Conservation (phyloP, 1,140 invertebrate genomes). For the Sycophaga agraensis region DNA sequence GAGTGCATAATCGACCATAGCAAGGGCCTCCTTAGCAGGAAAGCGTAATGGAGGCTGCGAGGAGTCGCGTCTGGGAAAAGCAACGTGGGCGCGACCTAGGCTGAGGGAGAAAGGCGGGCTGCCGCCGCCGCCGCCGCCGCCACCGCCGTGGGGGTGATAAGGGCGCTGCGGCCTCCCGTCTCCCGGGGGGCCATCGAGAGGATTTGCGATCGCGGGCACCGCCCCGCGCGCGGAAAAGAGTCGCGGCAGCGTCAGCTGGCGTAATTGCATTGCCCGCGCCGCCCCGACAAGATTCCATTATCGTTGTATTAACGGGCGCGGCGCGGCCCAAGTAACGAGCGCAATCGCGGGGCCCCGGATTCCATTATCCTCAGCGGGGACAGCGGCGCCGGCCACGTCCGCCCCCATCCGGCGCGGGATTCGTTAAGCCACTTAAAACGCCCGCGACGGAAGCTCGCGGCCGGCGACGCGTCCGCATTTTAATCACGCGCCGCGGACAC, state of each 20-base stretch:
- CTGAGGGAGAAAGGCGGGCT: not conserved
- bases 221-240: too few species aligned
- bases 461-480: constrained; percentile 6
- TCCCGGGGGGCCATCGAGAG: too few species aligned
- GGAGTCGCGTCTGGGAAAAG: too few species aligned
- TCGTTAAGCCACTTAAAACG: constrained; percentile 26
- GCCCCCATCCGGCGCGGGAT: constrained; percentile 7
- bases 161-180: too few species aligned
- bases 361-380: too few species aligned
- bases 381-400: not conserved
- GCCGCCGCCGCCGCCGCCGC: not conserved
- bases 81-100: too few species aligned
- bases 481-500: constrained; percentile 11
- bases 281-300: constrained; percentile 33
- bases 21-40: too few species aligned
- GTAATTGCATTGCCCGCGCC: not conserved
- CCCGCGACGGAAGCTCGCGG: not conserved
- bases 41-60: too few species aligned
- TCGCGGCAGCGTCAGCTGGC: too few species aligned
- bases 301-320: constrained; percentile 33
- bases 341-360: constrained; percentile 29
- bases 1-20: too few species aligned
- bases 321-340: constrained; percentile 36
- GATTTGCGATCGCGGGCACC: too few species aligned
- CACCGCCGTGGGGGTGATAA: too few species aligned